phyloP scores from a whole-genome alignment of 2,113 vertebrate species.

The Haliaeetus leucogaster region DNA sequence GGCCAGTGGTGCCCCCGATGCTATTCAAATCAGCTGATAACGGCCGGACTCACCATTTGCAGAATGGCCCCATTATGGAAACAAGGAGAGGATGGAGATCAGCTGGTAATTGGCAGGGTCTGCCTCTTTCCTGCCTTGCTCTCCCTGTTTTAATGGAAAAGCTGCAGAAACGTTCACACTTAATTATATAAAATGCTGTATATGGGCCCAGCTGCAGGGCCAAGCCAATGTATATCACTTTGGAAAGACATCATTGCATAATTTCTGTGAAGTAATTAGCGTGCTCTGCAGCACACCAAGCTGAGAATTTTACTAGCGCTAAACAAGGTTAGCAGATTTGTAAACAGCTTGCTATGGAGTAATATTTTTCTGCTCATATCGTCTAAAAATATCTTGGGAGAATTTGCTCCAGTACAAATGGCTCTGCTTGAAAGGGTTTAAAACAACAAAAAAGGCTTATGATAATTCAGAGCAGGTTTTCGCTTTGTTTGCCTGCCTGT shows the following conservation, averaged over 20 bases:
- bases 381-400: slow-evolving; percentile 12
- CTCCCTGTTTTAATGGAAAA: neutral
- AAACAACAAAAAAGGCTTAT: neutral
- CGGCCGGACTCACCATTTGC: fast-evolving
- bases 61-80: neutral
- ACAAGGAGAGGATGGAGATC: neutral
- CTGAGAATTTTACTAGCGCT: neutral
- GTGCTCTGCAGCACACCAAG: neutral
- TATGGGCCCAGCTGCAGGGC: neutral
- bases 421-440: slow-evolving; percentile 32
- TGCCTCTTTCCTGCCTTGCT: neutral
- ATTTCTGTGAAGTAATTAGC: slow-evolving; percentile 11
- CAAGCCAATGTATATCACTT: neutral
- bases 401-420: neutral
- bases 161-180: neutral
- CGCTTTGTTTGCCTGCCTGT: neutral
- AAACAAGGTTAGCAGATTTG: slow-evolving; percentile 23
- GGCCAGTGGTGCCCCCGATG: fast-evolving
- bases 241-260: neutral
- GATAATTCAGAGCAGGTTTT: slow-evolving; percentile 20
- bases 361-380: slow-evolving; percentile 21
- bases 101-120: neutral
- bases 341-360: slow-evolving; percentile 31
- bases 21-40: neutral
- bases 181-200: neutral